phyloP scores from a whole-genome alignment of 2,888 invertebrate species.

The Napeogenes inachia region DNA sequence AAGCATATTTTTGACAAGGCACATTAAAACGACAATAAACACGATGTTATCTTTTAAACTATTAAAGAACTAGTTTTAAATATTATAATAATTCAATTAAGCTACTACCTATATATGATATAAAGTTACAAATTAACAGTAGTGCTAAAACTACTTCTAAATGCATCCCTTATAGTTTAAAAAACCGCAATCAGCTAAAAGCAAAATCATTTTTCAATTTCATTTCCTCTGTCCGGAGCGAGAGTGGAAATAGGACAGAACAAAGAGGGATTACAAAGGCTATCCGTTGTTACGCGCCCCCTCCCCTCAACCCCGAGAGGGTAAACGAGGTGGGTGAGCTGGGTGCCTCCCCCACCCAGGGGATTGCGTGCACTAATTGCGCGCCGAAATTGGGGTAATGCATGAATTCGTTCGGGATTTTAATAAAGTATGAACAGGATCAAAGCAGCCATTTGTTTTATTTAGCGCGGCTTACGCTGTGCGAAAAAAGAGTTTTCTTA shows the following conservation, averaged over 20 bases:
- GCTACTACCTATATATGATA: no score
- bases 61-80: no score
- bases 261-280: constrained; percentile 62
- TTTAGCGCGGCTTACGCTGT: constrained; percentile 58
- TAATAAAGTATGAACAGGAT: constrained; percentile 70
- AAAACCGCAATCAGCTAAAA: constrained; percentile 70
- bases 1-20: not conserved
- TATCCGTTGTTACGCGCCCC: constrained; percentile 45
- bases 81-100: no score
- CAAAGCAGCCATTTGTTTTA: constrained; percentile 68
- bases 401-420: constrained; percentile 62
- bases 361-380: constrained; percentile 68
- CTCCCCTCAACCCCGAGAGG: constrained; percentile 35
- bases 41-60: no score
- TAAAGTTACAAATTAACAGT: no score
- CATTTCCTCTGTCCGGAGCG: constrained; percentile 62
- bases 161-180: constrained; percentile 10
- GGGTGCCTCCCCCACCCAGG: constrained; percentile 43
- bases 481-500: constrained; percentile 23
- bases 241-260: constrained; percentile 56
- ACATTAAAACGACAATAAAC: no score
- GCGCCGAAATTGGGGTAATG: constrained; percentile 73
- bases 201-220: constrained; percentile 74
- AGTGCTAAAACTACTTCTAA: no score
- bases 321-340: constrained; percentile 28